Percentiles rank a stretch among this genome's conserved stretches.
Conservation (phyloP, 2,888 invertebrate species). For the Griposia aprilina region DNA sequence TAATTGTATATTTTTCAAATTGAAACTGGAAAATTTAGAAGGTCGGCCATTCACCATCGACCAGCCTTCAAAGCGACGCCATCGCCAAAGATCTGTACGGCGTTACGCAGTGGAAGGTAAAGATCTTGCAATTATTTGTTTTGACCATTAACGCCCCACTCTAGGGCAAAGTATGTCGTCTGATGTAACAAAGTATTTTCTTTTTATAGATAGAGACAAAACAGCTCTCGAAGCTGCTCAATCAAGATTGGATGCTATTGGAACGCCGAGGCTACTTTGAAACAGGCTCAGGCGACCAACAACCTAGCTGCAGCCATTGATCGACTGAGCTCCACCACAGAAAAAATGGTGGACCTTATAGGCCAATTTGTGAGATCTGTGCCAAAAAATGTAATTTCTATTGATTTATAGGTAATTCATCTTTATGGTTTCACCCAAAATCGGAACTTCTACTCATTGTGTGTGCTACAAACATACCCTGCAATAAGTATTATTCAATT, state of each 20-base stretch:
- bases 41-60: background rate
- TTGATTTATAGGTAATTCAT: background rate
- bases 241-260: background rate
- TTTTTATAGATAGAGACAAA: conserved; percentile 20
- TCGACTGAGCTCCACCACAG: background rate
- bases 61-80: conserved; percentile 21
- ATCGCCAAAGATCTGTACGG: conserved; percentile 9
- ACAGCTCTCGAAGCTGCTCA: conserved; percentile 12
- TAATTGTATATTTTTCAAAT: conserved; percentile 9
- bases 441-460: conserved; percentile 7
- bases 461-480: conserved; percentile 9
- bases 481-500: background rate
- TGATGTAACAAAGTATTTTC: background rate
- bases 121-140: conserved; percentile 4
- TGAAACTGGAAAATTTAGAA: conserved; percentile 8
- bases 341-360: conserved; percentile 17
- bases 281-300: background rate
- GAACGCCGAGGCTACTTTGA: background rate
- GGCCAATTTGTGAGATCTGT: background rate
- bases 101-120: conserved; percentile 12
- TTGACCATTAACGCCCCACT: background rate
- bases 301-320: background rate
- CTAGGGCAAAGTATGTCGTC: background rate
- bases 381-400: conserved; percentile 19
- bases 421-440: conserved; percentile 2